Percentiles rank a stretch among this genome's conserved stretches.
These are phyloP conservation scores for Irena cyanogastra DNA, from an alignment of 2,113 vertebrate species.

Conservation along the genomic window DNA sequence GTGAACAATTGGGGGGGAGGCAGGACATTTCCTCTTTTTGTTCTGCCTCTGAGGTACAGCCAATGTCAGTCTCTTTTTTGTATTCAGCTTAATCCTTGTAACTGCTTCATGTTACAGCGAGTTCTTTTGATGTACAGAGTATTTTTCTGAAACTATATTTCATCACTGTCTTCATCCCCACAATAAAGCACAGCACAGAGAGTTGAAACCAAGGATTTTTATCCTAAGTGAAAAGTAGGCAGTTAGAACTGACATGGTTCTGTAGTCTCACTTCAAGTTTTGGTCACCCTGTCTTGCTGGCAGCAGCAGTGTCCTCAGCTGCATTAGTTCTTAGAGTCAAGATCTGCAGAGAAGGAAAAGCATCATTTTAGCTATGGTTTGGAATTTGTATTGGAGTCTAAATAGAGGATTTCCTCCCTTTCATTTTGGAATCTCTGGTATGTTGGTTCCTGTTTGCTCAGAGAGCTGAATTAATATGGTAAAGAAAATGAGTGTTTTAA, in stretches of 20 bases:
- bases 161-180: neutral
- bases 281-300: neutral
- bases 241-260: neutral
- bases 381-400: conserved; percentile 45
- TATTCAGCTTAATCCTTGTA: neutral
- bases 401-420: conserved; percentile 66
- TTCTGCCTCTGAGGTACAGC: neutral
- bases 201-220: neutral
- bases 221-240: neutral
- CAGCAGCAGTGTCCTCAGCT: neutral
- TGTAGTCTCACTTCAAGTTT: neutral
- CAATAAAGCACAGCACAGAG: neutral
- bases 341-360: neutral
- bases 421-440: conserved; percentile 61
- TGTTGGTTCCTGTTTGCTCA: conserved; percentile 50
- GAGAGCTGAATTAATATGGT: conserved; percentile 26
- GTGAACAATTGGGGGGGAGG: neutral
- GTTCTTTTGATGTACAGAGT: neutral
- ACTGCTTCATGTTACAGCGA: neutral
- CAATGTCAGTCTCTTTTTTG: neutral
- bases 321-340: neutral
- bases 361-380: neutral
- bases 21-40: neutral
- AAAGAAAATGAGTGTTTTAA: conserved; percentile 26
- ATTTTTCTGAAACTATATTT: neutral